Base-by-base conservation (phyloP, 23 tunicate genomes). In the Corella eumyota region DNA sequence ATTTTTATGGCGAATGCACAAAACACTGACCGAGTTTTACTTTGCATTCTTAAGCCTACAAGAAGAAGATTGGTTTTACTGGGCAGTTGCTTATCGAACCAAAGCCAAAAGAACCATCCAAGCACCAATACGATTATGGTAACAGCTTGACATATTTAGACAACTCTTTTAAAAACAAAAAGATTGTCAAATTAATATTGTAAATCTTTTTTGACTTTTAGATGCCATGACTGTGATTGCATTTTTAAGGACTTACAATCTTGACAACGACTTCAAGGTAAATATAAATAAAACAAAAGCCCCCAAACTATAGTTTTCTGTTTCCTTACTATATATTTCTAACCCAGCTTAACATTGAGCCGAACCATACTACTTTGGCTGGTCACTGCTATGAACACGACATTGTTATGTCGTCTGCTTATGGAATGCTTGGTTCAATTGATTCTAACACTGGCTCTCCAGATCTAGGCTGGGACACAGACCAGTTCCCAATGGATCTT, bases 141-240 rank as follows among this genome's bases (percentile, higher is more conserved):
- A 55, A 45, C 25, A 19, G 30, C 26, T 27, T 25, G 5, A 30
- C 1, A 67, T 50, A n/a, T 51, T 48, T 28, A 27, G 36, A 23
- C 30, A 2, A 21, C 59, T 25, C 5, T 24, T 25, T 2, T 22
- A 25, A 56, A 25, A 56, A 2, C 61, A 56, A 5, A 20, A 17
- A 9, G 59, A 53, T 53, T 53, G n/a, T 13, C 22, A 53, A n/a
- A n/a, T n/a, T 11, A 7, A n/a, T 11, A n/a, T 21, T n/a, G 7
- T 32, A 6, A 25, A 6, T 7, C 44, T 56, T 58, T 27, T 6
- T 55, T 65, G 20, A 5, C 37, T 36, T 61, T 7, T 70, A 88
- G 96, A 88, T 74, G 96, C 96, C 2, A 75, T 74, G 88, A 88
- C 96, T 1, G 96, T 88, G 1, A 88, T 88, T 68, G 96, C 96